Percentiles rank a stretch among this genome's conserved stretches.
Conservation (phyloP, 1,140 invertebrate species). For the Camponotus vicinus region DNA sequence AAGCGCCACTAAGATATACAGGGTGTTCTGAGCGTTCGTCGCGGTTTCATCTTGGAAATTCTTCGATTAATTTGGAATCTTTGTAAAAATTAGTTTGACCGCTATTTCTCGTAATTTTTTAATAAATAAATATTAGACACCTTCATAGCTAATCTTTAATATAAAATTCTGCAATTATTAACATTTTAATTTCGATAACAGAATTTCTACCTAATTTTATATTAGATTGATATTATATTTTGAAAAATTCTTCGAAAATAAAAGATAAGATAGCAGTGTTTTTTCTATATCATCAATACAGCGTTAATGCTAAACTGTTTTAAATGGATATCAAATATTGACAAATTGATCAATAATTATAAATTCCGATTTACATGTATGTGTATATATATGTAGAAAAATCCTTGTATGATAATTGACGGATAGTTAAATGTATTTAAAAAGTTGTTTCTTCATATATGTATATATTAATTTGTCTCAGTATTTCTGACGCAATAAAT, state of each 20-base stretch:
- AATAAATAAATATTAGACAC: background rate
- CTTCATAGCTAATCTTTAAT: conserved; percentile 4
- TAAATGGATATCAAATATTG: no score
- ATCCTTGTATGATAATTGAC: no score
- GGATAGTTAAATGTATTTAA: no score
- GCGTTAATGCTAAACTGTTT: no score
- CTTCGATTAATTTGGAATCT: background rate
- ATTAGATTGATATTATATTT: background rate
- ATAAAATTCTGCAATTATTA: conserved; percentile 1
- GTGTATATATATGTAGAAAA: no score
- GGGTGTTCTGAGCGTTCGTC: conserved; percentile 36
- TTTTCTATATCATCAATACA: no score
- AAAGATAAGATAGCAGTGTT: background rate
- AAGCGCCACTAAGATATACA: conserved; percentile 70
- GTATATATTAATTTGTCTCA: no score
- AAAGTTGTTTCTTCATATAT: no score
- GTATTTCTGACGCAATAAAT: no score
- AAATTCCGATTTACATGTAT: no score
- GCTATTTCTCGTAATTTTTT: background rate
- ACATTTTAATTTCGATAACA: background rate
- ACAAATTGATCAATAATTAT: no score
- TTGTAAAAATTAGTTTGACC: conserved; percentile 3
- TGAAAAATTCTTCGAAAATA: background rate
- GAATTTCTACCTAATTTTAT: background rate
- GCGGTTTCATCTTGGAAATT: conserved; percentile 7